Evolutionary conservation across 1,140 invertebrate genomes (phyloP).

Genomic region (Cecropterus lyciades): DNA sequence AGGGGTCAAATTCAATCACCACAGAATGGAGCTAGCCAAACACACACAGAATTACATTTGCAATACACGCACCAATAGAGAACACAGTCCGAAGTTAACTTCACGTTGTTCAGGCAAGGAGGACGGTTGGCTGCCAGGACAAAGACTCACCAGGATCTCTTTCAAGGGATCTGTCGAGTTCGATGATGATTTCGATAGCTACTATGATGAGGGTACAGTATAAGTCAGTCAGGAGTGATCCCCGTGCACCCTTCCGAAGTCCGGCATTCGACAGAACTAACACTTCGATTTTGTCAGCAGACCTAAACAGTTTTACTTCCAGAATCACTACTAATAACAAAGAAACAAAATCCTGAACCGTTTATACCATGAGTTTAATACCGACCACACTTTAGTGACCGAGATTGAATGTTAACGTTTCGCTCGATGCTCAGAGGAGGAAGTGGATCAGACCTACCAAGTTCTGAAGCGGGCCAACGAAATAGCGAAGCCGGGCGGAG

Average conservation of each 20-base stretch:
- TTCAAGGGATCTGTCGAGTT: conserved; percentile 81
- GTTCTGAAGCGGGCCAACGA: conserved; percentile 96
- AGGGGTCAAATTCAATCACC: background rate
- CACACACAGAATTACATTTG: conserved; percentile 33
- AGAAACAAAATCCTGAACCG: conserved; percentile 2
- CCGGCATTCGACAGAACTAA: conserved; percentile 60
- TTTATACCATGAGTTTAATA: conserved; percentile 19
- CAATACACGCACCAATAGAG: conserved; percentile 37
- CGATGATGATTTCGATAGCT: conserved; percentile 82
- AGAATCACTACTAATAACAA: conserved; percentile 34
- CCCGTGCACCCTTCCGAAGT: conserved; percentile 51
- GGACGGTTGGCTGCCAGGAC: conserved; percentile 82
- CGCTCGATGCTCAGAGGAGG: conserved; percentile 84
- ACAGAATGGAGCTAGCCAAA: conserved; percentile 37
- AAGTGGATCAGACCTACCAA: conserved; percentile 96
- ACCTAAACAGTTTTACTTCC: conserved; percentile 28
- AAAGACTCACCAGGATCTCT: conserved; percentile 81
- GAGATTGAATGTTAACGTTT: conserved; percentile 63
- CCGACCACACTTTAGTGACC: conserved; percentile 26
- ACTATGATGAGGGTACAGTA: conserved; percentile 79
- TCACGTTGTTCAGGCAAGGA: conserved; percentile 74
- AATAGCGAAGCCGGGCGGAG: conserved; percentile 86
- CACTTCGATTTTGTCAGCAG: conserved; percentile 38
- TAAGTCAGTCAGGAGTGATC: conserved; percentile 64
- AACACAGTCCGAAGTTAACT: conserved; percentile 59